These are phyloP conservation scores for Digitonthophagus gazella DNA, from an alignment of 2,888 invertebrate genomes.

Conservation along the genomic window DNA sequence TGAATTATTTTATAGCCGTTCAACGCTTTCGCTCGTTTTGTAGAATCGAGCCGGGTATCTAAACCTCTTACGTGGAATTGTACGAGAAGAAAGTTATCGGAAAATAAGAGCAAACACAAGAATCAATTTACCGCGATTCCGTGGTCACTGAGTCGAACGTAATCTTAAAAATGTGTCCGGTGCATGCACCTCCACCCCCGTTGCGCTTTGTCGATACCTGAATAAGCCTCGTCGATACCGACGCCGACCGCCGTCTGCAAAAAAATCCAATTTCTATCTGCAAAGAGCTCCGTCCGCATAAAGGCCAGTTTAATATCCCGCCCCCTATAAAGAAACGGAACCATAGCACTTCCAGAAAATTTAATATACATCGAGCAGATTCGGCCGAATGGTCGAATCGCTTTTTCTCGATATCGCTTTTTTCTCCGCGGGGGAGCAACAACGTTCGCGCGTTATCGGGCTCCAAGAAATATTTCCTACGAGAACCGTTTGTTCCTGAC, in stretches of 20 bases:
- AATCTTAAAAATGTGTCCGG: conserved; percentile 24
- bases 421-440: neutral
- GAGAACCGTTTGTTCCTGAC: conserved; percentile 44
- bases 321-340: neutral
- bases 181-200: neutral
- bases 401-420: neutral
- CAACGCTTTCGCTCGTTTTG: neutral
- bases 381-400: neutral
- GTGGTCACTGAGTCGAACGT: conserved; percentile 31
- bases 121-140: conserved; percentile 37
- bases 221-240: neutral
- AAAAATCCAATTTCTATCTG: neutral
- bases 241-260: neutral
- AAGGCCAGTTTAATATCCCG: neutral
- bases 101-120: conserved; percentile 13
- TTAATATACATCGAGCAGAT: conserved; percentile 11
- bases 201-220: neutral
- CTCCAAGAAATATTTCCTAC: conserved; percentile 41
- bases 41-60: neutral
- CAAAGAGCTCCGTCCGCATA: neutral
- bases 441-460: conserved; percentile 14
- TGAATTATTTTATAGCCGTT: neutral
- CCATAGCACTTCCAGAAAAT: conserved; percentile 4
- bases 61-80: neutral
- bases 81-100: conserved; percentile 6